A percentile compares a stretch with the other conserved stretches of the same genome.
These are phyloP conservation scores for Lindbergichthys nudifrons DNA, from an alignment of 2,797 vertebrate species.

Conservation along the genomic window DNA sequence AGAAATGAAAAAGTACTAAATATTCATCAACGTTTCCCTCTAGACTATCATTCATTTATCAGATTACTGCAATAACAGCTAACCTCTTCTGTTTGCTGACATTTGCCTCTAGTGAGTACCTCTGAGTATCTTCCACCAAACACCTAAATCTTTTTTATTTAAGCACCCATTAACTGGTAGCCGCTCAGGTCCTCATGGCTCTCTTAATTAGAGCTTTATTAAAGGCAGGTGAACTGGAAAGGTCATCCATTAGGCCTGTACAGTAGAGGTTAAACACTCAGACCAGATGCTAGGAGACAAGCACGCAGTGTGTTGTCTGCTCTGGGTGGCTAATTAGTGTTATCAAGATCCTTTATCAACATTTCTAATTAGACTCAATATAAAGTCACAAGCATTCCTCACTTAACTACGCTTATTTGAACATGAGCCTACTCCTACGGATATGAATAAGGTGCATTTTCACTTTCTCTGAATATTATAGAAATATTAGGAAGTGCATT, in stretches of 20 bases:
- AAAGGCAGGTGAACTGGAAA: constrained; percentile 52
- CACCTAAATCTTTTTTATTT: constrained; percentile 54
- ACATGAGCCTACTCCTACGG: too few relatives aligned
- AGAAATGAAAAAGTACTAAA: background rate
- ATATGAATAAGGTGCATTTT: too few relatives aligned
- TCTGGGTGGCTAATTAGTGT: constrained; percentile 5
- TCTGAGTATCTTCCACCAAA: constrained; percentile 45
- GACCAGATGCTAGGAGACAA: constrained; percentile 4
- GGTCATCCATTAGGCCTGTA: constrained; percentile 53
- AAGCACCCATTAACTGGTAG: constrained; percentile 53
- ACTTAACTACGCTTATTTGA: background rate
- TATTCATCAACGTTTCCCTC: background rate
- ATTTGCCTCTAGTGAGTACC: constrained; percentile 54
- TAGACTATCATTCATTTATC: constrained; percentile 9
- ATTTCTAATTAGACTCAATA: constrained; percentile 11
- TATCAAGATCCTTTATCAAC: constrained; percentile 14
- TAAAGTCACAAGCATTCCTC: background rate
- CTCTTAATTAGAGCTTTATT: constrained; percentile 63
- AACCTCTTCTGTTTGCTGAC: constrained; percentile 20
- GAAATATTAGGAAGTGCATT: too few relatives aligned
- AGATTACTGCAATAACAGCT: constrained; percentile 21
- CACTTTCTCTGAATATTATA: too few relatives aligned
- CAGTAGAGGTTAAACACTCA: constrained; percentile 51
- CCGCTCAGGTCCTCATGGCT: constrained; percentile 48
- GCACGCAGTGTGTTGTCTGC: constrained; percentile 17